Conservation (phyloP, 2,888 invertebrate genomes). For the Cryptus armator region DNA sequence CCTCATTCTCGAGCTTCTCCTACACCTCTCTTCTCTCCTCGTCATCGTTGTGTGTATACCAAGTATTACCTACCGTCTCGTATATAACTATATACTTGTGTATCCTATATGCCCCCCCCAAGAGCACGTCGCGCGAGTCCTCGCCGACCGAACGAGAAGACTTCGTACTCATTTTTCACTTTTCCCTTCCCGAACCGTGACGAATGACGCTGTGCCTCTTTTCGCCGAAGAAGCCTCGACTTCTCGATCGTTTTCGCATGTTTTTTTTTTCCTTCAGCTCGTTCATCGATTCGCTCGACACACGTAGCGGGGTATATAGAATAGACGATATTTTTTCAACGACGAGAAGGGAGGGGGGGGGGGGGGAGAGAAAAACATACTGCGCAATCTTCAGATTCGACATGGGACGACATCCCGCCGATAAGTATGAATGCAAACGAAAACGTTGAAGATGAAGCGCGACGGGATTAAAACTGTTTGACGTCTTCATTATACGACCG, state of each 20-base stretch:
- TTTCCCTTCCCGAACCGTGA: conserved; percentile 45
- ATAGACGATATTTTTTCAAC: conserved; percentile 22
- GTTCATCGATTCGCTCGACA: conserved; percentile 23
- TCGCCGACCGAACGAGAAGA: conserved; percentile 36
- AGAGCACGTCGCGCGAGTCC: conserved; percentile 17
- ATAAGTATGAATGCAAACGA: conserved; percentile 2
- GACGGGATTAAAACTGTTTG: conserved; percentile 19
- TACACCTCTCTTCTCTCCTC: conserved; percentile 42
- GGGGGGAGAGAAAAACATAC: background rate
- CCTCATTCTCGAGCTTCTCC: conserved; percentile 64
- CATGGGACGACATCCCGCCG: background rate
- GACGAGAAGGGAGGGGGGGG: background rate
- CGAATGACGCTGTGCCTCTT: conserved; percentile 63
- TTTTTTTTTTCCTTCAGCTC: background rate
- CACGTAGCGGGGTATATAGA: background rate
- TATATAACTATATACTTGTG: conserved; percentile 32
- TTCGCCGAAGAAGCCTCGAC: conserved; percentile 48
- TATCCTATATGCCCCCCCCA: conserved; percentile 26
- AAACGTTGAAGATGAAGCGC: background rate
- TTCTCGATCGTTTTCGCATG: conserved; percentile 31
- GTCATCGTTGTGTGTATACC: conserved; percentile 15
- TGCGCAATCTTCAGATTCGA: background rate
- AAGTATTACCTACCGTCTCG: conserved; percentile 22
- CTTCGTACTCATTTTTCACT: conserved; percentile 53
- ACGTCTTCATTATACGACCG: conserved; percentile 33